These are phyloP conservation scores for Drosophila leonis DNA, from an alignment of 2,888 invertebrate species.

Conservation along the genomic window DNA sequence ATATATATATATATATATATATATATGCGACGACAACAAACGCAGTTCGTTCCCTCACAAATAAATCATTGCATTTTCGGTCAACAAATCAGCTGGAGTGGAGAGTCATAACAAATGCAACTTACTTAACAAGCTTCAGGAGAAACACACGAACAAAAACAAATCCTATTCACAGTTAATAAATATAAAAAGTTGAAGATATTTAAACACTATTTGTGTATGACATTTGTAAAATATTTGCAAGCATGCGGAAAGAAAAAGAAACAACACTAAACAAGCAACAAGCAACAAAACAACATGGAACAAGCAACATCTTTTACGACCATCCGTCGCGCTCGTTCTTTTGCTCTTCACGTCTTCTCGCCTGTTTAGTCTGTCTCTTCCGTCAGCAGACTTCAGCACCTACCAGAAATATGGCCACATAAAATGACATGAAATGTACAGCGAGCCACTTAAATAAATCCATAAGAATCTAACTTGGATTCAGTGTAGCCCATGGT, in stretches of 20 bases:
- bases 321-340: constrained; percentile 42
- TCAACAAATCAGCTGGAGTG: constrained; percentile 33
- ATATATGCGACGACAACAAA: not conserved
- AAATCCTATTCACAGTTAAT: constrained; percentile 37
- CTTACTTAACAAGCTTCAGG: constrained; percentile 17
- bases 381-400: constrained; percentile 55
- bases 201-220: constrained; percentile 18
- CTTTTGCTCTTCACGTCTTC: constrained; percentile 22
- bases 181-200: constrained; percentile 33
- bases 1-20: too few relatives aligned
- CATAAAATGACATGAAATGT: constrained; percentile 70
- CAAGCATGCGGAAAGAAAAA: constrained; percentile 27
- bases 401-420: constrained; percentile 73
- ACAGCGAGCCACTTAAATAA: constrained; percentile 50
- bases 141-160: not conserved
- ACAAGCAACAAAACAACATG: not conserved
- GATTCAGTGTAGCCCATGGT: constrained; percentile 1
- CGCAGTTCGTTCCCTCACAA: not conserved
- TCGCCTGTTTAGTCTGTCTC: not conserved
- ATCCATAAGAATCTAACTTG: constrained; percentile 37
- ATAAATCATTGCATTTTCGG: constrained; percentile 30
- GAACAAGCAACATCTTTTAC: constrained; percentile 50
- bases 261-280: constrained; percentile 44
- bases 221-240: constrained; percentile 26
- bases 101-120: constrained; percentile 16